A percentile compares a stretch with the other conserved stretches of the same genome.
These are phyloP conservation scores for Tachina lurida DNA, from an alignment of 2,888 invertebrate species.

Conservation along the genomic window DNA sequence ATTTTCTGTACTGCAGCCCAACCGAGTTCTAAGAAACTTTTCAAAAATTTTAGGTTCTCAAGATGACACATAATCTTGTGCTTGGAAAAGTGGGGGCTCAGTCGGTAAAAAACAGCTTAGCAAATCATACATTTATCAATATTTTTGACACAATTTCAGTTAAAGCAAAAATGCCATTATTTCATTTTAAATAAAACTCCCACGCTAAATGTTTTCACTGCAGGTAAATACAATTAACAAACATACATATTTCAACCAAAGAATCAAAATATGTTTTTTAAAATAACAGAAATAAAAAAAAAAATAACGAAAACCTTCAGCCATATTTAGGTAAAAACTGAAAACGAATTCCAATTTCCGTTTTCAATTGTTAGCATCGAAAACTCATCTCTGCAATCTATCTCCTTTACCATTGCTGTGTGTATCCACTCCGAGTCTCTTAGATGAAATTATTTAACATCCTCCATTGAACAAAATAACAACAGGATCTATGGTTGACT, in stretches of 20 bases:
- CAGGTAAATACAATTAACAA: slow-evolving; percentile 1
- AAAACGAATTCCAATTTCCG: slow-evolving; percentile 60
- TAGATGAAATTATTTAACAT: slow-evolving; percentile 14
- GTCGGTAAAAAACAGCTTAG: too few relatives aligned
- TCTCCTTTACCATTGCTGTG: not conserved
- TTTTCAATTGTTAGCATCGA: slow-evolving; percentile 52
- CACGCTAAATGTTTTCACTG: not conserved
- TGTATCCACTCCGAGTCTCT: not conserved
- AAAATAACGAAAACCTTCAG: not conserved
- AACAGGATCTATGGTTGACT: not conserved
- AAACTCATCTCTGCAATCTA: not conserved
- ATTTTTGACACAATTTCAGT: too few relatives aligned
- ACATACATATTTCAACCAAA: not conserved
- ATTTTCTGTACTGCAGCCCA: too few relatives aligned
- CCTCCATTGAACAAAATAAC: slow-evolving; percentile 6
- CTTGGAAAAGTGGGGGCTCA: too few relatives aligned
- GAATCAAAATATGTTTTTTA: not conserved
- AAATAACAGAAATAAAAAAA: not conserved
- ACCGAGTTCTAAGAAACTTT: too few relatives aligned
- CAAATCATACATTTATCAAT: too few relatives aligned
- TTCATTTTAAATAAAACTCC: too few relatives aligned
- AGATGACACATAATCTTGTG: too few relatives aligned
- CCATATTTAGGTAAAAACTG: slow-evolving; percentile 6
- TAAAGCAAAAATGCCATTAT: too few relatives aligned
- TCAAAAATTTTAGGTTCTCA: too few relatives aligned